Conservation (phyloP, 2,797 vertebrate species). For the Masticophis lateralis region DNA sequence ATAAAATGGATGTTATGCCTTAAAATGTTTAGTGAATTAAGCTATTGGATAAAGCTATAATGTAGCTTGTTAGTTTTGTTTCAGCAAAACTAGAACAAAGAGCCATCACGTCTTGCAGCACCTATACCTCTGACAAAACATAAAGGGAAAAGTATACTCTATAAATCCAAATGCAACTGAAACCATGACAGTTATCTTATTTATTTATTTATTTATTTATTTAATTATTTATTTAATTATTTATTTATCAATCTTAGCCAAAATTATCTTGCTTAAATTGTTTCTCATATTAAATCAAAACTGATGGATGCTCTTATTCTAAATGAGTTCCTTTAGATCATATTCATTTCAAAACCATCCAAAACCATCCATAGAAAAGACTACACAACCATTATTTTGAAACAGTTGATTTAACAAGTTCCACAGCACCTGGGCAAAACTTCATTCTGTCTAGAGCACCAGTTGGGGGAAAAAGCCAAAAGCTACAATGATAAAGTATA, state of each 20-base stretch:
- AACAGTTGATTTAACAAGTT: conserved; percentile 3
- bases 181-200: neutral
- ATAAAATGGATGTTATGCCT: neutral
- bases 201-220: no score
- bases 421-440: neutral
- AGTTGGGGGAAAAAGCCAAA: neutral
- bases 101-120: neutral
- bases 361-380: neutral
- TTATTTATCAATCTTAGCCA: neutral
- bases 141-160: neutral
- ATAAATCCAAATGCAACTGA: neutral
- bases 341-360: neutral
- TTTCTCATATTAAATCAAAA: neutral
- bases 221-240: no score
- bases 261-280: neutral
- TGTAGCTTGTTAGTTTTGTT: neutral
- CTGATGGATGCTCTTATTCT: neutral
- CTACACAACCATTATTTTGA: neutral
- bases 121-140: neutral
- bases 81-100: neutral
- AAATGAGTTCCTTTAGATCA: conserved; percentile 1
- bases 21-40: neutral
- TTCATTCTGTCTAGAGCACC: neutral
- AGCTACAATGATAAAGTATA: conserved; percentile 1
- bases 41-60: neutral